phyloP scores from a whole-genome alignment of 2,888 invertebrate genomes.

The Dendrolimus pini region DNA sequence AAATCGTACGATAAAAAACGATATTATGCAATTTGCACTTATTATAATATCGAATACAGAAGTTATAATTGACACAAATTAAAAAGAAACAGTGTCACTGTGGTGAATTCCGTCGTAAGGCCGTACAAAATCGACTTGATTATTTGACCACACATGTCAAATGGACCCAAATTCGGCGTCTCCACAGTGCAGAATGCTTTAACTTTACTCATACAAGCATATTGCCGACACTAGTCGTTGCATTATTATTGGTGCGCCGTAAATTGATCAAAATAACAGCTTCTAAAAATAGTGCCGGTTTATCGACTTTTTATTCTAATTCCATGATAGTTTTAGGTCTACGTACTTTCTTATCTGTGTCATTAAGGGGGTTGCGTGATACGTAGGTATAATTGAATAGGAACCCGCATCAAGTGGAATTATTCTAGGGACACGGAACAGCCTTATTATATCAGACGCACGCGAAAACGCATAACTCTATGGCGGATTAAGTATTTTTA shows the following conservation, averaged over 20 bases:
- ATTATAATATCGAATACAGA: too few species aligned
- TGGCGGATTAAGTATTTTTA: too few species aligned
- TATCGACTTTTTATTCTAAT: neutral
- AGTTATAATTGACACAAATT: too few species aligned
- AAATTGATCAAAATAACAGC: neutral
- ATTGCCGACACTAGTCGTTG: neutral
- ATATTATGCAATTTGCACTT: too few species aligned
- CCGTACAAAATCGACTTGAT: too few species aligned
- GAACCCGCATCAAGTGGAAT: slow-evolving; percentile 47
- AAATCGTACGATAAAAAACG: too few species aligned
- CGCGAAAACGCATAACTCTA: slow-evolving; percentile 18
- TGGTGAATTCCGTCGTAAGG: too few species aligned
- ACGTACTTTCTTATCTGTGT: neutral
- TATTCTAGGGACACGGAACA: slow-evolving; percentile 46
- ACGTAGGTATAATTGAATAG: slow-evolving; percentile 47
- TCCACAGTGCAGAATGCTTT: too few species aligned
- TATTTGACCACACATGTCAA: too few species aligned
- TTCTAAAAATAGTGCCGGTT: neutral
- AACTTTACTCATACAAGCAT: too few species aligned
- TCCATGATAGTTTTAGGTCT: neutral
- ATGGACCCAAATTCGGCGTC: too few species aligned
- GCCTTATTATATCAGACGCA: slow-evolving; percentile 31
- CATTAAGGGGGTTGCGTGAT: slow-evolving; percentile 35
- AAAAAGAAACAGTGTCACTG: too few species aligned
- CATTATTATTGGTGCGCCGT: neutral